phyloP scores from a whole-genome alignment of 1,140 invertebrate genomes.

The Platyscapa corneri region DNA sequence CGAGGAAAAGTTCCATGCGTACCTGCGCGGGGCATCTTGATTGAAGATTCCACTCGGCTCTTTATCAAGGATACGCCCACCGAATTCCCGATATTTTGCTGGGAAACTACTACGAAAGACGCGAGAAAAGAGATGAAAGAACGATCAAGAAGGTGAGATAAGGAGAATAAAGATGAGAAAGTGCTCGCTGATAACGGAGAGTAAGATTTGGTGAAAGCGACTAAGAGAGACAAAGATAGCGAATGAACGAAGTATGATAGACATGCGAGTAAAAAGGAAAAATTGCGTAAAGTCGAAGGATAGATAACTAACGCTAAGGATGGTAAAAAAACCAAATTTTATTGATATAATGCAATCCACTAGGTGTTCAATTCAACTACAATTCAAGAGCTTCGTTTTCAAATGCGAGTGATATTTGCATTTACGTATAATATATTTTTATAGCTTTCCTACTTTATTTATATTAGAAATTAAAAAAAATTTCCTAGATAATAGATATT shows the following conservation, averaged over 20 bases:
- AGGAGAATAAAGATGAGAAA: conserved; percentile 9
- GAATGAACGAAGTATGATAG: neutral
- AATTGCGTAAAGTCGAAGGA: no score
- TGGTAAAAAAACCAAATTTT: neutral
- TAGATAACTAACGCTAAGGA: no score
- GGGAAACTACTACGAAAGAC: conserved; percentile 16
- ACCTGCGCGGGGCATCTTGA: conserved; percentile 56
- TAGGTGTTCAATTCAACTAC: neutral
- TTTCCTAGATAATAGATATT: no score
- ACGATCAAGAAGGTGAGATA: conserved; percentile 30
- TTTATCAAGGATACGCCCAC: conserved; percentile 66
- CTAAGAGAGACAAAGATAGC: no score
- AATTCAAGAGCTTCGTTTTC: neutral
- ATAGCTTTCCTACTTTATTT: no score
- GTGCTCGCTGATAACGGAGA: conserved; percentile 4
- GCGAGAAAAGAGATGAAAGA: conserved; percentile 42
- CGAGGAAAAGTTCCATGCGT: neutral
- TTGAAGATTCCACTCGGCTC: conserved; percentile 71
- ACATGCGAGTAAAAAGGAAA: neutral
- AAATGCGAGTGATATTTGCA: neutral
- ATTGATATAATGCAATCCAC: neutral
- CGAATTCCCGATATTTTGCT: conserved; percentile 68
- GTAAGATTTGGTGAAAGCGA: conserved; percentile 10
- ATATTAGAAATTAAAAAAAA: no score
- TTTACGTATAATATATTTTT: no score